Evolutionary conservation across 92 coral and sea anemone species (phyloP), one percentile per base, ranked within the genome.

Genomic region (Metridium senile): DNA sequence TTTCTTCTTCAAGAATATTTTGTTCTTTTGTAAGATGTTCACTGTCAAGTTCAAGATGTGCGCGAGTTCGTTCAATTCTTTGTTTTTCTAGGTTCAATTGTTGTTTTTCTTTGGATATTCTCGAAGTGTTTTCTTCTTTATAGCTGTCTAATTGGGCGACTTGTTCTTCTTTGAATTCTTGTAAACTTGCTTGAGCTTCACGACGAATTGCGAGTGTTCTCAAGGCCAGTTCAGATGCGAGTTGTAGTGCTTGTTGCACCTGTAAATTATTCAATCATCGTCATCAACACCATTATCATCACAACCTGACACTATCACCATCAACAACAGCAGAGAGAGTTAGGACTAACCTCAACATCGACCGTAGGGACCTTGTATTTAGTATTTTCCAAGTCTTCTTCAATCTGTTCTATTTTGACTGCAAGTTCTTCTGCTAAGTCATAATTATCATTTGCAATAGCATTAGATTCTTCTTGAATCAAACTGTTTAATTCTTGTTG

Each of bases 351-450:
- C 90, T 95, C 85, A 4, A 59, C 22, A 65, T 95, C 93, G 18
- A 72, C 79, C 0, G 85, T 84, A 19, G 97, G 97, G 0, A 89
- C 78, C 57, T 72, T 74, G 43, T 77, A 85, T 34, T 79, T 86
- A 35, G 78, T 70, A 10, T 56, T 46, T 34, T 89, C 85, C 65
- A 91, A 29, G 33, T 83, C 80, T n/a, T 29, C 43, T 69, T 79
- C 82, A 11, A 89, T 75, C 21, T 87, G 78, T 34, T 92, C 95
- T 26, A 95, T 87, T 71, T 82, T 85, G n/a, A 43, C 77, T 58
- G 79, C 93, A 13, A 92, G 72, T 32, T 89, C 93, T 69, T 93
- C 97, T 26, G 99, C 99, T 39, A 87, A 64, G 71, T 95, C 99
- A 71, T 95, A 95, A 76, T 92, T 89, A 66, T 95, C 99, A 70